Conservation (phyloP, 1,140 invertebrate genomes). For the Teleogryllus occipitalis region DNA sequence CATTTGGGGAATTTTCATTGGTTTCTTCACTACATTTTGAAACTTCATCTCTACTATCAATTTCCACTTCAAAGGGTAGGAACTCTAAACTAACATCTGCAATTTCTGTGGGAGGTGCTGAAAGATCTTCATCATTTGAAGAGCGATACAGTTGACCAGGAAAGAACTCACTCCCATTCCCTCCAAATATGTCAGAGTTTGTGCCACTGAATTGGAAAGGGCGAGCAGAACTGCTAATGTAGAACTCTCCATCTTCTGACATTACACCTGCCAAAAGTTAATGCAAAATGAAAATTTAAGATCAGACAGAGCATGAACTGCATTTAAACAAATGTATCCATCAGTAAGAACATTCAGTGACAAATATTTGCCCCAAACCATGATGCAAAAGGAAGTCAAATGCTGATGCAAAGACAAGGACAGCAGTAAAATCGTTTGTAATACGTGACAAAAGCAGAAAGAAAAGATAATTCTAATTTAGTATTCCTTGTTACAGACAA, state of each 20-base stretch:
- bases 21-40: background rate
- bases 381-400: too few species aligned
- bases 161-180: slow-evolving; percentile 56
- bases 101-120: slow-evolving; percentile 16
- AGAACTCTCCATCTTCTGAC: slow-evolving; percentile 32
- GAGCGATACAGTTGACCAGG: slow-evolving; percentile 39
- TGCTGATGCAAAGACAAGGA: too few species aligned
- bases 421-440: too few species aligned
- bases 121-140: slow-evolving; percentile 28
- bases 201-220: slow-evolving; percentile 50
- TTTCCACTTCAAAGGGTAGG: background rate
- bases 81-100: background rate
- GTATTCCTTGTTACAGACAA: too few species aligned
- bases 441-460: too few species aligned
- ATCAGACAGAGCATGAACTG: too few species aligned
- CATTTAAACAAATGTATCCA: too few species aligned
- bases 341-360: too few species aligned
- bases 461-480: too few species aligned
- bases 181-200: slow-evolving; percentile 36
- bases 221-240: slow-evolving; percentile 55
- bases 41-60: background rate
- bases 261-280: slow-evolving; percentile 23
- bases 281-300: background rate
- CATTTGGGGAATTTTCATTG: background rate
- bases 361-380: too few species aligned